These are phyloP conservation scores for Brachyptera putata DNA, from an alignment of 2,888 invertebrate genomes.

Conservation along the genomic window DNA sequence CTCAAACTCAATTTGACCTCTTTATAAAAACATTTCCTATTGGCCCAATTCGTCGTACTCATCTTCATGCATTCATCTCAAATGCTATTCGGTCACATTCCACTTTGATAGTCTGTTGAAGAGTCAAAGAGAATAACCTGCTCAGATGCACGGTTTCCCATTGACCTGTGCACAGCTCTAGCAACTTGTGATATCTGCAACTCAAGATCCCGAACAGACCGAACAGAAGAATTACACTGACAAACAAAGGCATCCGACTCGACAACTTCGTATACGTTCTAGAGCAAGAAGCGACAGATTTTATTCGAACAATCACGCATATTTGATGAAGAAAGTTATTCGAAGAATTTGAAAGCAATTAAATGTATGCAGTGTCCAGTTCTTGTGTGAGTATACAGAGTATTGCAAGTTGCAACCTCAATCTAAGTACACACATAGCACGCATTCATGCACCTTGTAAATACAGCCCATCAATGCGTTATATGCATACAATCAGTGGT, in stretches of 20 bases:
- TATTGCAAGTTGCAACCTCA: not conserved
- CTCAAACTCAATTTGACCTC: no score
- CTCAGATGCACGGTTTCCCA: not conserved
- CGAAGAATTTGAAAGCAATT: conserved; percentile 6
- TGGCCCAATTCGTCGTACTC: not conserved
- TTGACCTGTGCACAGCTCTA: not conserved
- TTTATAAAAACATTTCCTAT: conserved; percentile 7
- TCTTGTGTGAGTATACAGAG: not conserved
- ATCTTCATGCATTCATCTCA: not conserved
- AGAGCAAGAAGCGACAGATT: not conserved
- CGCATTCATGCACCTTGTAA: no score
- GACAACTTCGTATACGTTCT: no score
- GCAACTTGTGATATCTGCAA: no score
- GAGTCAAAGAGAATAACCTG: not conserved
- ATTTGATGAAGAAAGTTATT: conserved; percentile 16
- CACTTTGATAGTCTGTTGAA: no score
- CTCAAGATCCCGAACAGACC: no score
- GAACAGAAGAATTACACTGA: not conserved
- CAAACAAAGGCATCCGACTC: conserved; percentile 2
- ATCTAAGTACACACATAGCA: no score
- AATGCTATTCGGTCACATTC: not conserved
- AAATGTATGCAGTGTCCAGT: not conserved
- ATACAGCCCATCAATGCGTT: no score
- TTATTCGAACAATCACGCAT: conserved; percentile 2
- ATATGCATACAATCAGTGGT: no score